phyloP scores from a whole-genome alignment of 2,888 invertebrate species.

The Criorhina ranunculi region DNA sequence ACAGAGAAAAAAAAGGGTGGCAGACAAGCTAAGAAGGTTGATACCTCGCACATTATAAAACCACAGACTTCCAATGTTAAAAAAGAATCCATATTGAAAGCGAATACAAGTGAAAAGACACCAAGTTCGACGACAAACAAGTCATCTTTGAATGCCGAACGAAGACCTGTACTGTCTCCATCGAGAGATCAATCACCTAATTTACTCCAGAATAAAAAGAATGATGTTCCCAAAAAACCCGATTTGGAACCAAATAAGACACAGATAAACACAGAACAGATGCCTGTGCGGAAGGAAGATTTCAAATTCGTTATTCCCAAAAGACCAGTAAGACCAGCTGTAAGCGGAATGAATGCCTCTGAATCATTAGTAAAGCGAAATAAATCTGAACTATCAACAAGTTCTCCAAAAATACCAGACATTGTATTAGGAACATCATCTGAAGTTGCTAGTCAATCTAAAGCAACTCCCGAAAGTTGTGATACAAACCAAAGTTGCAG shows the following conservation, averaged over 20 bases:
- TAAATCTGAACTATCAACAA: too few relatives aligned
- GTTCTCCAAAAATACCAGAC: too few relatives aligned
- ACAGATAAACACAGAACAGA: neutral
- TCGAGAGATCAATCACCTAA: neutral
- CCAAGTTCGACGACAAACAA: too few relatives aligned
- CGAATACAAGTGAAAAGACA: conserved; percentile 1
- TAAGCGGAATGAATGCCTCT: too few relatives aligned
- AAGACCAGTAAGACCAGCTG: too few relatives aligned
- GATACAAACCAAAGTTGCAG: neutral
- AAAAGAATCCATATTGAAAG: conserved; percentile 18
- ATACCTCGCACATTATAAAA: neutral
- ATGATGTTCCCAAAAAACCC: neutral
- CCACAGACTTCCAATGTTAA: neutral
- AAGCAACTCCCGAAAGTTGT: neutral
- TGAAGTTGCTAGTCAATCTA: too few relatives aligned
- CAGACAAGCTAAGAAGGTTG: neutral
- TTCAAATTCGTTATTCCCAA: conserved; percentile 19
- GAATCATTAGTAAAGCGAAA: too few relatives aligned
- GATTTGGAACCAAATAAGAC: neutral
- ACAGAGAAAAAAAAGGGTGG: neutral
- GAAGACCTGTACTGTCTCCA: neutral
- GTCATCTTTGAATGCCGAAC: too few relatives aligned
- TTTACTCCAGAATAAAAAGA: neutral
- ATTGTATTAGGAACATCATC: too few relatives aligned
- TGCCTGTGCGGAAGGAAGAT: neutral